Evolutionary conservation across 2,113 vertebrate species (phyloP), one percentile per base, ranked within the genome.

Genomic region (Coryphaenoides rupestris): DNA sequence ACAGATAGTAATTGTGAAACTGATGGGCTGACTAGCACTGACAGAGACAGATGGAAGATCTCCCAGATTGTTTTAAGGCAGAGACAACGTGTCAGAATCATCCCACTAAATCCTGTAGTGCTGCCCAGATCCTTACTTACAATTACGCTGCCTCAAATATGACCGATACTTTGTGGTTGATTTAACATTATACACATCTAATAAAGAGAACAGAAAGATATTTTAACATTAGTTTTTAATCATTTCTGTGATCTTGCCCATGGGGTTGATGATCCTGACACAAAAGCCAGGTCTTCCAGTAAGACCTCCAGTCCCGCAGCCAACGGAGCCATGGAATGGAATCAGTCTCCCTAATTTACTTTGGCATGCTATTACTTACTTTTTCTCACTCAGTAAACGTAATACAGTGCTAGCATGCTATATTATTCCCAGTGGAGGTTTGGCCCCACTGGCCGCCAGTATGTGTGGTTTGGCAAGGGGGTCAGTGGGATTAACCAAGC

Each of bases 401-500:
- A 60, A 60, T 16, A 60, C 33, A 46, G 19, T 15, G n/a, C 33
- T 9, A 12, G 33, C 33, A 40, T 9, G 33, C 58, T 63, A 55
- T 58, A 45, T 55, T 28, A 28, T n/a, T 46, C 60, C 60, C 46
- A 23, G 19, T 10, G 40, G 46, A 13, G 14, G 15, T 21, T 21
- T 24, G 19, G n/a, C 33, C 50, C n/a, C 12, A 16, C 40, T 22
- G 63, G 19, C 45, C 58, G 63, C 55, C 55, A 58, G 55, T n/a
- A 47, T 58, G 63, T 65, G 63, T 65, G 63, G 55, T 50, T 65
- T 65, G 63, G 63, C 63, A 19, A 53, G 33, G 13, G n/a, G 40
- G 33, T 46, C 16, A 63, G 50, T n/a, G 9, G 1, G 53, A 33
- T 26, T 21, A 57, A 53, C 19, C 15, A 33, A 49, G 60, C 14